Evolutionary conservation across 2,113 vertebrate genomes (phyloP).

Genomic region (Tenebrosternarchus preto): DNA sequence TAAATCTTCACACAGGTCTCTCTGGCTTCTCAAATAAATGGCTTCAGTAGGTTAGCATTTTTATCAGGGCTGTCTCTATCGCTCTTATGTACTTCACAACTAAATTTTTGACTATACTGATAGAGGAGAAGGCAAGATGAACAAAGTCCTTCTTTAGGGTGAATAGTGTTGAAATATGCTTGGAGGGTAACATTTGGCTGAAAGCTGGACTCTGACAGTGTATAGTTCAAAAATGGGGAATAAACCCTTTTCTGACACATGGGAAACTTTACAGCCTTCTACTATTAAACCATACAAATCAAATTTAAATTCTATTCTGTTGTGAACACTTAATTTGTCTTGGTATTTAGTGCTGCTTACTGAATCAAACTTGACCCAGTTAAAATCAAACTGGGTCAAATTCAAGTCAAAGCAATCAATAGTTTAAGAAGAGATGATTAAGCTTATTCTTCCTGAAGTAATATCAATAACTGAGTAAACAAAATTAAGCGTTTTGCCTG

Average conservation of each 20-base stretch:
- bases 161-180: not conserved
- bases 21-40: slow-evolving; percentile 25
- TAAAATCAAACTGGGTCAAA: too few species aligned
- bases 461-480: not conserved
- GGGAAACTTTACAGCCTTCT: too few species aligned
- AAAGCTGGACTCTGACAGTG: not conserved
- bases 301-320: not conserved
- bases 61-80: not conserved
- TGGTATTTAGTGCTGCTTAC: not conserved
- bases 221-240: not conserved
- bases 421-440: slow-evolving; percentile 5
- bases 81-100: not conserved
- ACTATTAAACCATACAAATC: too few species aligned
- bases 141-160: not conserved
- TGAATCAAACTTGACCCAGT: not conserved
- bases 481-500: not conserved
- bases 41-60: not conserved
- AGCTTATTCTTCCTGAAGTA: not conserved
- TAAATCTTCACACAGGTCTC: slow-evolving; percentile 28
- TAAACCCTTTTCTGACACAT: not conserved
- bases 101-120: not conserved
- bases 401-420: not conserved
- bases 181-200: not conserved
- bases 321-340: not conserved
- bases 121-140: slow-evolving; percentile 10